These are phyloP conservation scores for Peromyscus polionotus DNA, from an alignment of 2,113 vertebrate species.

Conservation along the genomic window DNA sequence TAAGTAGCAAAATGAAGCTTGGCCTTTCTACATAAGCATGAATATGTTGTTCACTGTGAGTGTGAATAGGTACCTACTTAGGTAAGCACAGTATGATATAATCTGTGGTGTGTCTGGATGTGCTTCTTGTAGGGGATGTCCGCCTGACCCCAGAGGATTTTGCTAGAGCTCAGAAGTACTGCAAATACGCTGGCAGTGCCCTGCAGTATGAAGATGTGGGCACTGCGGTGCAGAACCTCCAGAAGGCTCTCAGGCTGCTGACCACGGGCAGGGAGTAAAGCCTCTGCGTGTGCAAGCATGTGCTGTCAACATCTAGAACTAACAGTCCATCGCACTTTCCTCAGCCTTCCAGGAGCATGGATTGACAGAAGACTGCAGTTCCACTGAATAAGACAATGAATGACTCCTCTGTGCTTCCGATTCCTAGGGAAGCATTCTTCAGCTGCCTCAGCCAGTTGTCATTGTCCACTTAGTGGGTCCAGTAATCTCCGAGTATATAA, in stretches of 20 bases:
- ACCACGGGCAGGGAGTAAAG: constrained; percentile 96
- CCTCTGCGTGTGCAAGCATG: constrained; percentile 82
- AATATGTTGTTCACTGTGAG: constrained; percentile 49
- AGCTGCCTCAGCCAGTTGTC: constrained; percentile 78
- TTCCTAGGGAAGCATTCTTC: constrained; percentile 76
- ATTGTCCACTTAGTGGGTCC: constrained; percentile 73
- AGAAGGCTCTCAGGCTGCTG: constrained; percentile 96
- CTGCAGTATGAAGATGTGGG: constrained; percentile 97
- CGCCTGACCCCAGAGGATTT: constrained; percentile 95
- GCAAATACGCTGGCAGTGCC: constrained; percentile 98
- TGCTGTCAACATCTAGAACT: constrained; percentile 83
- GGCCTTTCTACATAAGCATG: constrained; percentile 39
- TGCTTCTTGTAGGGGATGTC: constrained; percentile 89
- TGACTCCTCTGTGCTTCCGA: constrained; percentile 80
- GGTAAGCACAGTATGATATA: not conserved
- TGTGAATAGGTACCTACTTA: constrained; percentile 39
- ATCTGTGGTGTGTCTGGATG: constrained; percentile 66
- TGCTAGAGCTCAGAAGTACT: constrained; percentile 97
- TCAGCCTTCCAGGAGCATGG: constrained; percentile 81
- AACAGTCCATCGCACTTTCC: constrained; percentile 83
- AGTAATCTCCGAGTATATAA: constrained; percentile 47
- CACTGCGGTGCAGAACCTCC: constrained; percentile 97
- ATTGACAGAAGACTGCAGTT: constrained; percentile 82
- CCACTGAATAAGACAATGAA: constrained; percentile 78
- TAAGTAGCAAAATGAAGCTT: constrained; percentile 60